Base-by-base conservation (phyloP, 2,888 invertebrate species). In the Cryptocephalus moraei region DNA sequence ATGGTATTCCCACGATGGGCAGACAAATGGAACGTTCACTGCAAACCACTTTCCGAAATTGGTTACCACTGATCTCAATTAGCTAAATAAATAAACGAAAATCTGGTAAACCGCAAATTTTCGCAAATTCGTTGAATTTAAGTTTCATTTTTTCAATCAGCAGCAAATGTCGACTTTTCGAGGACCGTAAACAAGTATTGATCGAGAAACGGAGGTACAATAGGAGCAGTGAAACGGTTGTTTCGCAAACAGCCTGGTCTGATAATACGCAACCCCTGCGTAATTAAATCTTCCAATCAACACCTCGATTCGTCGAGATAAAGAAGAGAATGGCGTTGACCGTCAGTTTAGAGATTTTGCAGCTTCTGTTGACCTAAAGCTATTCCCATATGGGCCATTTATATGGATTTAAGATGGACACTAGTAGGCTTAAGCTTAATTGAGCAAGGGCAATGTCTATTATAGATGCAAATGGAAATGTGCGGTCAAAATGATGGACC, bases 211-310 rank as follows among this genome's bases (percentile, higher is more conserved):
- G 22, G 22, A 22, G 22, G 22, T 22, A 22, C 6, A 22, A 22
- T 22, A 6, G 22, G 6, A 2, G 22, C 22, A 22, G 6, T 6
- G 22, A 22, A 22, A 22, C 22, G 22, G 2, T 22, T 22, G 6
- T 22, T 22, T 6, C 3, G 22, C 22, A 22, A 22, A 22, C 22
- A 6, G 22, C 22, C 22, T 22, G 3, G 52, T 44, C 36, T 12
- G 36, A 36, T 36, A 36, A 48, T 33, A 11, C 8, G 11, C 31
- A 32, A 55, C 60, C 63, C 62, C 56, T 57, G 54, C 60, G 62
- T 68, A 68, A 69, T 68, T 69, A 68, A 69, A 70, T 68, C 64
- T 66, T 64, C 66, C 65, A 69, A 70, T 69, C 69, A 69, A 67
- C 68, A 66, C 64, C 63, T 64, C 63, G 64, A 68, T 68, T 68